Evolutionary conservation across 2,888 invertebrate genomes (phyloP), one percentile per base, ranked within the genome.

Genomic region (Stenodema calcarata): DNA sequence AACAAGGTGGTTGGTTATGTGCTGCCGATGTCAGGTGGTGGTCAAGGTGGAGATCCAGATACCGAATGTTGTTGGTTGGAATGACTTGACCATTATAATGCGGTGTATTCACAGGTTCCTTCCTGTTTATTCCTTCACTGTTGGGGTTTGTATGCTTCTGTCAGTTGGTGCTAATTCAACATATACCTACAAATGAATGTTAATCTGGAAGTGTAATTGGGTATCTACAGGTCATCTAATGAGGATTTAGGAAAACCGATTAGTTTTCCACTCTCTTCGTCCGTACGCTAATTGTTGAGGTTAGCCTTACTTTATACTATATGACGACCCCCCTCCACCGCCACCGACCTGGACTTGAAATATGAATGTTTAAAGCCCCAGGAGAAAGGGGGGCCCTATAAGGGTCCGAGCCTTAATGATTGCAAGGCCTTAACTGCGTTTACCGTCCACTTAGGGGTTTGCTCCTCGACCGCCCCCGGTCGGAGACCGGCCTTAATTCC

Each of bases 381-480:
- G 80, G n/a, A n/a, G n/a, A n/a, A 50, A 44, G 6, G 23, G 80
- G 35, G 82, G 47, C 62, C 30, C 12, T 42, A 42, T 23, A 47
- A n/a, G 82, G 62, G 28, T 30, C 47, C 73, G 47, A 78, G 76
- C 54, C 78, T 78, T 86, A 86, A 86, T 86, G 78, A 86, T 86
- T 76, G 76, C 62, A 76, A 86, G 78, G 78, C 86, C 86, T 86
- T 86, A 86, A 86, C 86, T 86, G 86, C 86, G 62, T 86, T 86
- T 86, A 86, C 86, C 86, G 86, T 86, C 86, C 86, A 86, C 86
- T 86, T 86, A 86, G 35, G 78, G 42, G 62, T 18, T 23, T 18
- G 78, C 76, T 16, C 47, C 42, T 78, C n/a, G n/a, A 35, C 78
- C 7, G 12, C 76, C 23, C 16, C 54, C 54, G 6, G 23, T 23